Evolutionary conservation across 2,113 vertebrate species (phyloP).

Genomic region (Coregonus clupeaformis): DNA sequence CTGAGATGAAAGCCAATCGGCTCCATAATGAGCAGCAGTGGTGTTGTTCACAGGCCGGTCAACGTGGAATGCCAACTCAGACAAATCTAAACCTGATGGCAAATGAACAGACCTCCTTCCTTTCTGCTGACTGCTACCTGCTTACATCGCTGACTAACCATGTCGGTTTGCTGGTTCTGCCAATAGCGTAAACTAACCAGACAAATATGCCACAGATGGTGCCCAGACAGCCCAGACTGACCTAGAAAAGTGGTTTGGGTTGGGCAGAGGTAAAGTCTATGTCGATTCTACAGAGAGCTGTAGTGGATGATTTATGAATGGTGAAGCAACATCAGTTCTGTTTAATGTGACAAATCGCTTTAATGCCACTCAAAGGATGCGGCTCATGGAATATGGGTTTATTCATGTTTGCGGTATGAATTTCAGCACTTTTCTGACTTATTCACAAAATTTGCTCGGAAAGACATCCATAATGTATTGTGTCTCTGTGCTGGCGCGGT

Average conservation of each 20-base stretch:
- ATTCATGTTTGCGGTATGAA: slow-evolving; percentile 37
- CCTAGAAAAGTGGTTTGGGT: slow-evolving; percentile 14
- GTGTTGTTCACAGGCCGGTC: slow-evolving; percentile 12
- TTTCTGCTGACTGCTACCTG: slow-evolving; percentile 33
- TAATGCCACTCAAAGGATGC: neutral
- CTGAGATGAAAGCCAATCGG: slow-evolving; percentile 33
- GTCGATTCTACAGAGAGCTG: neutral
- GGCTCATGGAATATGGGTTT: slow-evolving; percentile 18
- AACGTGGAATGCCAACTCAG: slow-evolving; percentile 38
- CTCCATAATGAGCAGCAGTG: slow-evolving; percentile 38
- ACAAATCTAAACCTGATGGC: slow-evolving; percentile 27
- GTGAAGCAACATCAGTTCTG: neutral
- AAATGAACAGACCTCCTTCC: slow-evolving; percentile 29
- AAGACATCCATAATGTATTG: slow-evolving; percentile 52
- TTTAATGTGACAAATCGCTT: neutral
- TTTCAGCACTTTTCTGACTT: slow-evolving; percentile 31
- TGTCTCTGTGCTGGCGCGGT: slow-evolving; percentile 17
- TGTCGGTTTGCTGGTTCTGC: neutral
- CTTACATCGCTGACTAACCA: slow-evolving; percentile 36
- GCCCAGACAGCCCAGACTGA: slow-evolving; percentile 10
- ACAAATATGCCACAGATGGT: neutral
- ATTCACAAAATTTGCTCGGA: slow-evolving; percentile 27
- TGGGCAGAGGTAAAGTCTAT: slow-evolving; percentile 4
- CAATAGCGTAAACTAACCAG: slow-evolving; percentile 16
- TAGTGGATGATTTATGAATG: neutral